Base-by-base conservation (phyloP, 1,140 invertebrate genomes). In the Aphaenogaster ashmeadi region DNA sequence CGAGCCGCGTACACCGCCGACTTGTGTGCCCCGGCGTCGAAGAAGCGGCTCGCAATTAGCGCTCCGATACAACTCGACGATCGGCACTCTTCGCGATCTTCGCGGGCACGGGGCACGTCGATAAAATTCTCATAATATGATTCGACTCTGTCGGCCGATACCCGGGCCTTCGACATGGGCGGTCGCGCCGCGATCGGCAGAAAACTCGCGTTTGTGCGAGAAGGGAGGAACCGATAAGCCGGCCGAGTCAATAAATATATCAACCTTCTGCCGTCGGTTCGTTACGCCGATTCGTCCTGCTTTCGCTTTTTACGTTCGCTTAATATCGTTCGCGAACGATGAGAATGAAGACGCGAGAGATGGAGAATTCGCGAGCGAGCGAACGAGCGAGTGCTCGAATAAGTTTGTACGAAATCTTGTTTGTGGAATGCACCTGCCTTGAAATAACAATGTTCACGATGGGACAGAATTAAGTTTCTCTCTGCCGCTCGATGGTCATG, bases 51-150 rank as follows among this genome's bases (percentile, higher is more conserved):
- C 77, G 87, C 91, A 93, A 93, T 93, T 93, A 93, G 91, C 86
- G 87, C 67, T 91, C 91, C 71, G 81, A 83, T 92, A 88, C 78
- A 56, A 81, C 91, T 92, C 77, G 88, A 75, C 85, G 81, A 87
- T 92, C 91, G 90, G 77, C 87, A 93, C 89, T 89, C 88, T 87
- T 87, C 62, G 88, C 84, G 47, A 80, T 72, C 85, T 74, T 83
- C 85, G 41, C 64, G 66, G 67, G 44, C 77, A 60, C 72, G 62
- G 54, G 79, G 50, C 74, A 75, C 13, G 69, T 75, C 88, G 91
- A 93, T 92, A 92, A 92, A 92, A 92, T 71, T 87, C 88, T 89
- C 62, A 89, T 89, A 92, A 92, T 91, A 91, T 79, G 88, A 91
- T 92, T 92, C 79, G 74, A 60, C 41, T 71, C 15, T 18, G 72